Percentiles rank a stretch among this genome's conserved stretches.
Evolutionary conservation across 1,140 invertebrate species (phyloP).

Genomic region (Drosophila lini): DNA sequence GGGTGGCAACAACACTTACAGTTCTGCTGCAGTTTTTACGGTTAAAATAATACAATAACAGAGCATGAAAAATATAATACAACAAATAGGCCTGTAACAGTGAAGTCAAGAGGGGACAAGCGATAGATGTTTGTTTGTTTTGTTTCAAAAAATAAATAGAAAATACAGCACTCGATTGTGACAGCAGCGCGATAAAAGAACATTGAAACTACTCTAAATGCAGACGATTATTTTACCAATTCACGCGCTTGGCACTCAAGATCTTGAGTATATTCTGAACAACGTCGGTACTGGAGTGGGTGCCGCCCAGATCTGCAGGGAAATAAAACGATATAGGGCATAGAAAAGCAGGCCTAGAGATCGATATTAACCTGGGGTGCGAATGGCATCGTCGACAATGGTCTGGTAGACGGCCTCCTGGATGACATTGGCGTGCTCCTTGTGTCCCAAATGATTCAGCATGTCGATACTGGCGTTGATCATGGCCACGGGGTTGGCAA

Average conservation of each 20-base stretch:
- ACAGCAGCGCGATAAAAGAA: conserved; percentile 34
- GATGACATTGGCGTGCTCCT: conserved; percentile 92
- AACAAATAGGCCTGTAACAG: conserved; percentile 37
- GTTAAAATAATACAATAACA: conserved; percentile 68
- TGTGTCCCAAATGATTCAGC: conserved; percentile 94
- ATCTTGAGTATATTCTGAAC: conserved; percentile 89
- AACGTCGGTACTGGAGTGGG: conserved; percentile 88
- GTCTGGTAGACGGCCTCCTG: conserved; percentile 91
- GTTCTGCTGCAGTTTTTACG: conserved; percentile 60
- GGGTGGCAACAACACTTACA: conserved; percentile 66
- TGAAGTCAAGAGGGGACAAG: conserved; percentile 62
- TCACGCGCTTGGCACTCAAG: conserved; percentile 83
- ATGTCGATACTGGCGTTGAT: conserved; percentile 96
- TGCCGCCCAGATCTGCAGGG: conserved; percentile 87
- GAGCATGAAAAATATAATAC: conserved; percentile 67
- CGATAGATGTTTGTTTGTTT: conserved; percentile 45
- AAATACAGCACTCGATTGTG: conserved; percentile 51
- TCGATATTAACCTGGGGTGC: conserved; percentile 88
- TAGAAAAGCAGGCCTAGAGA: neutral
- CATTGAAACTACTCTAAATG: conserved; percentile 36
- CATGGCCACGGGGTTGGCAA: conserved; percentile 99
- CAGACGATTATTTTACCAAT: conserved; percentile 80
- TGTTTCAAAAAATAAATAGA: conserved; percentile 48
- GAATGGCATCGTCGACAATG: conserved; percentile 92
- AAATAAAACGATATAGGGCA: neutral